phyloP scores from a whole-genome alignment of 2,888 invertebrate genomes.

The Melanotus villosus region DNA sequence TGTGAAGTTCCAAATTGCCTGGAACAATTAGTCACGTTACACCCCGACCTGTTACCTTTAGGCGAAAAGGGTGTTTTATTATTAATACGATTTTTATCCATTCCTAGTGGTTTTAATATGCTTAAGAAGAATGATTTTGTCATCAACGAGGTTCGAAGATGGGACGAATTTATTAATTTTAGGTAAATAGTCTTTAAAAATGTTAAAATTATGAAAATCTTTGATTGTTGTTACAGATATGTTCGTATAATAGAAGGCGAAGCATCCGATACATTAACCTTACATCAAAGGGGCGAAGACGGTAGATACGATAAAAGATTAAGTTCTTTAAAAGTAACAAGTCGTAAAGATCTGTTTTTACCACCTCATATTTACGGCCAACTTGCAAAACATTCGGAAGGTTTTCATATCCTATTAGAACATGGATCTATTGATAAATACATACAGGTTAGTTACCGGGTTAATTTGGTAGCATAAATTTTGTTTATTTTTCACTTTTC shows the following conservation, averaged over 20 bases:
- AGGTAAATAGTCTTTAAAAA: constrained; percentile 67
- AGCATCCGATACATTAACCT: constrained; percentile 88
- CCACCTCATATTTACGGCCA: constrained; percentile 90
- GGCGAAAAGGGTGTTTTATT: constrained; percentile 86
- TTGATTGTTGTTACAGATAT: constrained; percentile 72
- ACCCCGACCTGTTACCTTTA: constrained; percentile 78
- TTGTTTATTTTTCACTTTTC: constrained; percentile 18
- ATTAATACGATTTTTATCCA: constrained; percentile 82
- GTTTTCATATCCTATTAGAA: constrained; percentile 72
- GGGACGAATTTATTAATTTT: constrained; percentile 83
- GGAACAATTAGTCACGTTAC: constrained; percentile 82
- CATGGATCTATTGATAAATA: constrained; percentile 70
- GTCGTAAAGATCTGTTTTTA: constrained; percentile 70
- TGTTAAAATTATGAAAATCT: neutral
- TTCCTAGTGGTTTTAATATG: constrained; percentile 78
- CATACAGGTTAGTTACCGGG: constrained; percentile 62
- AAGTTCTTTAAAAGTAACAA: constrained; percentile 73
- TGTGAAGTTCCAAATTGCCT: constrained; percentile 87
- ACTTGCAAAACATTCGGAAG: constrained; percentile 78
- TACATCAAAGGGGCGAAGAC: constrained; percentile 85
- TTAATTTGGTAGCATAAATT: constrained; percentile 49
- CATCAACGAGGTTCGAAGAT: constrained; percentile 82
- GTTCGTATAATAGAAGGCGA: constrained; percentile 91
- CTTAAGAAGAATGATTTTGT: constrained; percentile 76
- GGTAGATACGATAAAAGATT: constrained; percentile 81